These are phyloP conservation scores for Myioborus miniatus DNA, from an alignment of 2,797 vertebrate genomes.

Conservation along the genomic window DNA sequence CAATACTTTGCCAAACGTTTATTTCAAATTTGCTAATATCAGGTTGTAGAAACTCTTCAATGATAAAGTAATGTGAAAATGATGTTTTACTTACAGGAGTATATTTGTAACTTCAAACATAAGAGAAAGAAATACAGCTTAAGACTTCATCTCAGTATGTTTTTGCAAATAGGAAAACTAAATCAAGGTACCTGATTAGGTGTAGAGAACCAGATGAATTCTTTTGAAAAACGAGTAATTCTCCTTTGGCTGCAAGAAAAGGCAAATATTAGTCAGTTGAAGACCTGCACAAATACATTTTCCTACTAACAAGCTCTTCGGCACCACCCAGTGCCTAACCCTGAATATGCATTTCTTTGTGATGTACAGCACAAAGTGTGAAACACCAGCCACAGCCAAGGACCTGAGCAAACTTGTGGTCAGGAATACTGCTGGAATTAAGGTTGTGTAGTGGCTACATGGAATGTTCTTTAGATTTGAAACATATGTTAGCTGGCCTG, in stretches of 20 bases:
- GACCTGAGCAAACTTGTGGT: not conserved
- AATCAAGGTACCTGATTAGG: not conserved
- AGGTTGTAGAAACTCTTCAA: not conserved
- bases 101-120: not conserved
- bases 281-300: not conserved
- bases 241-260: not conserved
- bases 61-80: not conserved
- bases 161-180: not conserved
- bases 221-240: not conserved
- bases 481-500: not conserved
- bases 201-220: not conserved
- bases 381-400: not conserved
- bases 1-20: not conserved
- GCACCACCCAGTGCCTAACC: slow-evolving; percentile 36
- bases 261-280: not conserved
- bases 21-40: not conserved
- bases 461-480: not conserved
- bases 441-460: not conserved
- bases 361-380: accelerated
- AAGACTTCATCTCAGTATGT: not conserved
- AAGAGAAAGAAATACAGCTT: not conserved
- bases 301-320: not conserved
- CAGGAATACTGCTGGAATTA: not conserved
- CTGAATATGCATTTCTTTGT: not conserved
- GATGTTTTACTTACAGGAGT: not conserved